Conservation (phyloP, 2,888 invertebrate genomes). For the Dendrolimus houi region DNA sequence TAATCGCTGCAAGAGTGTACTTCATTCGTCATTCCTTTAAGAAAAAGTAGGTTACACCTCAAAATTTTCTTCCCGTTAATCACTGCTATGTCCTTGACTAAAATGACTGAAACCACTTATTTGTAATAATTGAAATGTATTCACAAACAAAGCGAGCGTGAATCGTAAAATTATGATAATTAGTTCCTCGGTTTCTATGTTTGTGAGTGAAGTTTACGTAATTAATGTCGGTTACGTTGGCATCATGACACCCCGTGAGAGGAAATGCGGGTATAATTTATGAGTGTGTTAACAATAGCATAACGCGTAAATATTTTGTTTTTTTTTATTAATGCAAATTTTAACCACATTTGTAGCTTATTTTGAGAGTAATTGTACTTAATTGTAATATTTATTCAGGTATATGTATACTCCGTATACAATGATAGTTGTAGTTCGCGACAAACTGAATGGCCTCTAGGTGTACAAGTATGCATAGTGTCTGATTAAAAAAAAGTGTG, state of each 20-base stretch:
- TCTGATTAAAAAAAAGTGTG: no score
- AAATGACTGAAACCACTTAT: not conserved
- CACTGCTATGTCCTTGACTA: not conserved
- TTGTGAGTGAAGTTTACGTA: not conserved
- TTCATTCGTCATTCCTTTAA: no score
- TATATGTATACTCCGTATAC: no score
- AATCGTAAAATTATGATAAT: not conserved
- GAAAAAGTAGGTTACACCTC: not conserved
- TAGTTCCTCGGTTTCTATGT: constrained; percentile 3
- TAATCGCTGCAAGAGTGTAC: no score
- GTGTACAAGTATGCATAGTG: no score
- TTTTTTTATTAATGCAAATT: no score
- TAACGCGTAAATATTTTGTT: no score
- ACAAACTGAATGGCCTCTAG: no score
- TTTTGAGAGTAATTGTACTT: no score
- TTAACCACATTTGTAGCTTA: no score
- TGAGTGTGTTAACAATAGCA: not conserved
- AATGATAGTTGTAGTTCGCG: no score
- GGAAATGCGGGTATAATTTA: not conserved
- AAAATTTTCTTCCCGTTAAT: not conserved
- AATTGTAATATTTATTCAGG: no score
- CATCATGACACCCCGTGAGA: not conserved
- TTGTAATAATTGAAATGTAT: not conserved
- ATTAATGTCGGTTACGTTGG: not conserved
- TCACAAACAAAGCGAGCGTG: not conserved